Percentiles rank a stretch among this genome's conserved stretches.
Evolutionary conservation across 2,797 vertebrate genomes (phyloP).

Genomic region (Phylloscopus collybita): DNA sequence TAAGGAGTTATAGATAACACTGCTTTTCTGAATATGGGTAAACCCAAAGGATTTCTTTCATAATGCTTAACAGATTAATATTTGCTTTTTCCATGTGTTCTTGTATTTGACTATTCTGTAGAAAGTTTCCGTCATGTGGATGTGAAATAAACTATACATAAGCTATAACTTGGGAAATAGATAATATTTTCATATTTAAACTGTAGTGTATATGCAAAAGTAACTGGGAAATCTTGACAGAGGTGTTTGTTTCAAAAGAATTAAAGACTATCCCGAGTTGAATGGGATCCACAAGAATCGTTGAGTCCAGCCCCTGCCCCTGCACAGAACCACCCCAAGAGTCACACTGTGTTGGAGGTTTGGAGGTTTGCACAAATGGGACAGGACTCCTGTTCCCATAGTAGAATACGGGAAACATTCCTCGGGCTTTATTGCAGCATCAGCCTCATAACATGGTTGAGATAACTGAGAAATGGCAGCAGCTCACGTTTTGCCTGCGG

Average conservation of each 20-base stretch:
- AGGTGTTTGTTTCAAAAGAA: neutral
- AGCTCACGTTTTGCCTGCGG: too few species aligned
- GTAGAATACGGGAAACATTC: too few species aligned
- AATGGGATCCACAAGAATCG: rapidly evolving
- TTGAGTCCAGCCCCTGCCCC: neutral
- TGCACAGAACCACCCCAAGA: neutral
- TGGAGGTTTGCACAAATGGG: too few species aligned
- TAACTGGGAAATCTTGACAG: neutral
- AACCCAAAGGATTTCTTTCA: neutral
- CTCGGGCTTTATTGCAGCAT: too few species aligned
- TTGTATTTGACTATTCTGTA: neutral
- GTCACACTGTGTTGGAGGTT: neutral
- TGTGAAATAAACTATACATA: neutral
- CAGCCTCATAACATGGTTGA: too few species aligned
- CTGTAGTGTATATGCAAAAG: neutral
- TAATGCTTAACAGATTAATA: neutral
- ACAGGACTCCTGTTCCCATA: too few species aligned
- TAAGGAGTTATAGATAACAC: neutral
- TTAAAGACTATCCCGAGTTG: neutral
- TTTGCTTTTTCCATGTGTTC: neutral
- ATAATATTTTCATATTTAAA: neutral
- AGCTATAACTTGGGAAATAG: neutral
- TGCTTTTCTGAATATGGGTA: neutral
- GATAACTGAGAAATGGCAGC: too few species aligned
- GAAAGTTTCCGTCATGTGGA: neutral